Percentiles rank a stretch among this genome's conserved stretches.
Evolutionary conservation across 2,113 vertebrate genomes (phyloP).

Genomic region (Sardina pilchardus): DNA sequence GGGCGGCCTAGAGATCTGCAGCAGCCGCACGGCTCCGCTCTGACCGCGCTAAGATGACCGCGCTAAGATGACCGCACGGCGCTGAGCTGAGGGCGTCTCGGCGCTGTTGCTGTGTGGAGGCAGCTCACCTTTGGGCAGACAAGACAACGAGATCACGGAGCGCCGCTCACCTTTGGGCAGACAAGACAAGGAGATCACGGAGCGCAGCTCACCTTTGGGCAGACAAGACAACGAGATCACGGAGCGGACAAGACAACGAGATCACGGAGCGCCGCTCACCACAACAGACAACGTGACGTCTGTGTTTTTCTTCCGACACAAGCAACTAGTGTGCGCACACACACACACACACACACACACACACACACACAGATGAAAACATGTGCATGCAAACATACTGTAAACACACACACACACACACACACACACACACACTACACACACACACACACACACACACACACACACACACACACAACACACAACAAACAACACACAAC

Average conservation of each 20-base stretch:
- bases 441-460: background rate
- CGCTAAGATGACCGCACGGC: no score
- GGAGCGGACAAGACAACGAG: no score
- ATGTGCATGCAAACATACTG: no score
- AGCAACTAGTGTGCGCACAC: background rate
- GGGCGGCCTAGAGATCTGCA: background rate
- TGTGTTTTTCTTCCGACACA: background rate
- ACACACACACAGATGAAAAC: no score
- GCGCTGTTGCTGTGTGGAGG: background rate
- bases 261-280: background rate
- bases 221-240: no score
- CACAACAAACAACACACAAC: background rate
- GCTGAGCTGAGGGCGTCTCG: background rate
- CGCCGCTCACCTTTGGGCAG: background rate
- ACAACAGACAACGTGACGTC: background rate
- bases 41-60: background rate
- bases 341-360: background rate
- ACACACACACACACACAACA: no score
- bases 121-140: background rate
- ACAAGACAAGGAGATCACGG: no score
- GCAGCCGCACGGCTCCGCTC: background rate
- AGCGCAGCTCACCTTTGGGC: background rate
- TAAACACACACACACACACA: no score
- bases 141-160: no score
- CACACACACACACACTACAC: no score